Base-by-base conservation (phyloP, 2,888 invertebrate species). In the Didymodactylos carnosus region DNA sequence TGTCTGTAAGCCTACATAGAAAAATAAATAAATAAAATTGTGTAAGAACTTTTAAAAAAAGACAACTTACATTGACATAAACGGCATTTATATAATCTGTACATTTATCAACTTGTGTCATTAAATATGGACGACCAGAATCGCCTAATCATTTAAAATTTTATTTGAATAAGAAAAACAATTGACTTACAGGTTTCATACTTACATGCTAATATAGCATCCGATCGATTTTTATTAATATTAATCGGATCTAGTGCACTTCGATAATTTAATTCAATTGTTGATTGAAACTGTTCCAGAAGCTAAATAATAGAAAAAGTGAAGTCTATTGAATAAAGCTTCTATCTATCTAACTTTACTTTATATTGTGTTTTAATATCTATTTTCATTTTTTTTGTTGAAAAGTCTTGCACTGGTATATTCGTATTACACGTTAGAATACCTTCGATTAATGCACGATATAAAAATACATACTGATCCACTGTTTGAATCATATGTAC, bases 81-180 rank as follows among this genome's bases (percentile, higher is more conserved):
- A 78, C 78, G 16, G 78, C 78, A 70, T 78, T 78, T 70, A 78
- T 77, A 75, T 78, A 78, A 70, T 78, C 78, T 43, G 78, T 78
- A 23, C 77, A 77, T 25, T 78, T 78, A 23, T 76, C 77, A 19
- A 78, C 78, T 29, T 77, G 72, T 19, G 77, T 77, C 76, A 76
- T 76, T 69, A 78, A 71, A 73, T 76, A 78, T 27, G 78, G 77
- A 27, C 78, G 76, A 69, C 76, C 75, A 43, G 75, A 23, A 70
- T 78, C 78, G 25, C 77, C 77, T 77, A n/a, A 35, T 25, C 29
- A 3, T 10, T 13, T 11, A 62, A 29, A 14, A 53, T 6, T 6
- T n/a, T 43, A 6, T 43, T 27, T 29, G 7, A 16, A 8, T 29
- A 29, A 7, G 4, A 5, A 14, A 13, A 4, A 19, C 16, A 10